These are phyloP conservation scores for Phoxinus dragarum DNA, from an alignment of 2,797 vertebrate genomes.

Conservation along the genomic window DNA sequence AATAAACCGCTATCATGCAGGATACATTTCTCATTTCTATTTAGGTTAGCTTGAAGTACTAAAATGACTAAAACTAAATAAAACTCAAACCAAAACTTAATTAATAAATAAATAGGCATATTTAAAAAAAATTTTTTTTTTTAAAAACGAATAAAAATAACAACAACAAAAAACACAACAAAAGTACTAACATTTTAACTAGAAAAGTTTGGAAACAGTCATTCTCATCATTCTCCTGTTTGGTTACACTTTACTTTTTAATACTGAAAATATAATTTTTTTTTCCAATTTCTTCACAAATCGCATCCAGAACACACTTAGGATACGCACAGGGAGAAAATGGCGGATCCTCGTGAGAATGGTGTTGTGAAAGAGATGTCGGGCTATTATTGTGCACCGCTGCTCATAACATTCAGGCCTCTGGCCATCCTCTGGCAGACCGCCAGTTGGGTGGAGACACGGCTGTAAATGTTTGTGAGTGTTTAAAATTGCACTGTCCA, in stretches of 20 bases:
- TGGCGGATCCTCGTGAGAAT: conserved; percentile 29
- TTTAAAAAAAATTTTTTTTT: no score
- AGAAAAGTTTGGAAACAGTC: not conserved
- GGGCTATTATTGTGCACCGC: conserved; percentile 40
- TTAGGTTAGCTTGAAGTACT: no score
- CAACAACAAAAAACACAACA: no score
- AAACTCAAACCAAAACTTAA: no score
- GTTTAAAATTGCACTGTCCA: conserved; percentile 19
- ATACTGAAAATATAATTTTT: not conserved
- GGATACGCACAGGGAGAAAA: conserved; percentile 4
- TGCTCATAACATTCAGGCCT: conserved; percentile 53
- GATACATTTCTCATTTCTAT: no score
- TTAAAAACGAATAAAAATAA: no score
- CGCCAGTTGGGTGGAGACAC: conserved; percentile 29
- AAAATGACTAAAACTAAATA: no score
- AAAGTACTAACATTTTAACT: no score
- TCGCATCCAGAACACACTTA: not conserved
- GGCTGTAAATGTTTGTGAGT: conserved; percentile 26
- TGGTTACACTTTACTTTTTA: not conserved
- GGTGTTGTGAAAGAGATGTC: conserved; percentile 38
- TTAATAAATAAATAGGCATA: no score
- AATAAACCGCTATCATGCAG: no score
- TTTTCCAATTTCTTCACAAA: not conserved
- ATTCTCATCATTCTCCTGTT: not conserved
- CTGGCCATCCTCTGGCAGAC: conserved; percentile 52